Conservation (phyloP, 2,797 vertebrate genomes). For the Rachycentron canadum region DNA sequence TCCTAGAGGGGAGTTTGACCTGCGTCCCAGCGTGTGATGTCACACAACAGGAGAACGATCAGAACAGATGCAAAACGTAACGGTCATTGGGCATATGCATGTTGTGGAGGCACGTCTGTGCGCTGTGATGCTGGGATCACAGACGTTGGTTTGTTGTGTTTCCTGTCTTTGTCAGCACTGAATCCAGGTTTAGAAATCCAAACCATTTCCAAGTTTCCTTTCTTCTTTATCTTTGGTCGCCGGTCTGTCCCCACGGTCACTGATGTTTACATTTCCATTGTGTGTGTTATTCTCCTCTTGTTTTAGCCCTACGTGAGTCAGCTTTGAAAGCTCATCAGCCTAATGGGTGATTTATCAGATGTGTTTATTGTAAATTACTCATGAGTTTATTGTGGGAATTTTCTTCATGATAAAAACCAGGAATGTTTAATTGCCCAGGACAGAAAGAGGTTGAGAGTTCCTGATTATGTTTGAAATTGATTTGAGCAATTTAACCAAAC, state of each 20-base stretch:
- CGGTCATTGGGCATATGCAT: neutral
- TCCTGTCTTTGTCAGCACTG: neutral
- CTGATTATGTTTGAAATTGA: neutral
- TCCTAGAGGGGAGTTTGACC: constrained; percentile 14
- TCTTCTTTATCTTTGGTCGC: neutral
- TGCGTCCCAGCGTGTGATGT: constrained; percentile 18
- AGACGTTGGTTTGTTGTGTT: neutral
- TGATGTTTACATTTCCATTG: neutral
- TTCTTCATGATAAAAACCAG: neutral
- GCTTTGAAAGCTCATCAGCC: neutral
- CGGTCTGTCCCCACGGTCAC: neutral
- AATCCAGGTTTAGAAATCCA: neutral
- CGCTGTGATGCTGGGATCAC: neutral
- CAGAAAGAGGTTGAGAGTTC: neutral
- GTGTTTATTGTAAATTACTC: neutral
- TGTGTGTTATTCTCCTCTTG: neutral
- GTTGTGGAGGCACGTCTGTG: neutral
- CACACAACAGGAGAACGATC: neutral
- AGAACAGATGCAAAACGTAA: neutral
- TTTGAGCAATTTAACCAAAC: neutral
- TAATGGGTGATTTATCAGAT: neutral
- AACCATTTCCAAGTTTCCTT: neutral
- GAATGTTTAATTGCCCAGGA: neutral
- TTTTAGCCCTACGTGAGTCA: neutral
- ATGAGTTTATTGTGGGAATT: neutral